Base-by-base conservation (phyloP, 2,113 vertebrate species). In the Delphinapterus leucas region DNA sequence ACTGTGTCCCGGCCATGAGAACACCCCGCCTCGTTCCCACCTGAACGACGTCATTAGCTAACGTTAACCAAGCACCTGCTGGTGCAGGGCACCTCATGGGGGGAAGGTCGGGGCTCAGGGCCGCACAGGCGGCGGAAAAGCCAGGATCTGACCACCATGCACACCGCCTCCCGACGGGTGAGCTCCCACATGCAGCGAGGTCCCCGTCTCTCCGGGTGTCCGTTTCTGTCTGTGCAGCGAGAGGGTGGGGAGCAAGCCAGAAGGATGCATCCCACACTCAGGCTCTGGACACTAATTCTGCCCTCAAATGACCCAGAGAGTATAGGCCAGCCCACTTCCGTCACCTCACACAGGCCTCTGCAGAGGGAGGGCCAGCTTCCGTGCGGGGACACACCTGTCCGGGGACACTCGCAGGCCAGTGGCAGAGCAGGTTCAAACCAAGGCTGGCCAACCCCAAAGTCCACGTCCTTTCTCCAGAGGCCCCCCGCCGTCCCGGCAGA, bases 1-100 rank as follows among this genome's bases (percentile, higher is more conserved):
- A 0, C 1, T 12, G 26, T 17, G 11, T 38, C 5, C 2, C 17
- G 6, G 61, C 13, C 60, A 9, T 3, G 4, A 41, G 33, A 33
- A 13, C 8, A 3, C 17, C 31, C 31, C 9, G 6, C 9, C 53
- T 17, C 1, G 0, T 55, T 47, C 92, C 58, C 8, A n/a, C 31
- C 25, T 25, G 28, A 67, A 14, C 11, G 20, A 15, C 5, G 23
- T 60, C 10, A 26, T 71, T 13, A 38, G 47, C 15, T 61, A 26
- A 25, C 1, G 47, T 9, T 14, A 25, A 8, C 26, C 14, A 79
- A n/a, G 88, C 53, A 20, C 13, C 8, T 20, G 26, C 7, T 9
- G n/a, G 11, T 49, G 47, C 89, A 36, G 65, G 9, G 25, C 49
- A 28, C 18, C n/a, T 33, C 6, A 8, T 1, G n/a, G 49, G 33